Conservation (phyloP, 2,888 invertebrate genomes). For the Trachelus iudaicus region DNA sequence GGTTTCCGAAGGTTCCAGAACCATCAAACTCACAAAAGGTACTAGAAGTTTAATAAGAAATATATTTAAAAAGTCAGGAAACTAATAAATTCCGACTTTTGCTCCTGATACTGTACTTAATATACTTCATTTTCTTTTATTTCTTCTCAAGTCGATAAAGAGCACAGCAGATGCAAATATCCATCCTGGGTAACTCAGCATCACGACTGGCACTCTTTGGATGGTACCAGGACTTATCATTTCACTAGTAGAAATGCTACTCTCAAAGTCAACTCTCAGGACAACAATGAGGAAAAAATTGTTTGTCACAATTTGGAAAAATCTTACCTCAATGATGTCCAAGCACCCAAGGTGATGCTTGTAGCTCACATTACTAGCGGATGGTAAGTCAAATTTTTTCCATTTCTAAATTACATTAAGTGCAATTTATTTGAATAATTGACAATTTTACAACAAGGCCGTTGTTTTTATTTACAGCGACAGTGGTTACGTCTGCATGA, state of each 20-base stretch:
- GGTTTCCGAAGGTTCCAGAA: slow-evolving; percentile 81
- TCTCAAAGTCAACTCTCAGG: slow-evolving; percentile 69
- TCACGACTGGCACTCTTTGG: slow-evolving; percentile 83
- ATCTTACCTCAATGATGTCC: slow-evolving; percentile 49
- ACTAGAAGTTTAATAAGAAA: slow-evolving; percentile 30
- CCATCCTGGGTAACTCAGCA: slow-evolving; percentile 83
- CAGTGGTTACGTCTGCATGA: slow-evolving; percentile 83
- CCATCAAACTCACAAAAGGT: slow-evolving; percentile 83
- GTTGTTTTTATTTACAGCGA: slow-evolving; percentile 70
- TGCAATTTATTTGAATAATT: neutral
- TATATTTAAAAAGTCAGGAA: neutral
- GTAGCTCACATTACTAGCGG: slow-evolving; percentile 82
- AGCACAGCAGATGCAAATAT: slow-evolving; percentile 81
- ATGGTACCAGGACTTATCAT: slow-evolving; percentile 78
- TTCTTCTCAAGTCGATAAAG: slow-evolving; percentile 74
- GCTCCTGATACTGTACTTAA: neutral
- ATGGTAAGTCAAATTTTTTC: slow-evolving; percentile 70
- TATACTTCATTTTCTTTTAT: slow-evolving; percentile 16
- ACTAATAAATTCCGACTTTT: neutral
- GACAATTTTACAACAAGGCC: neutral
- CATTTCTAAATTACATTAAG: neutral
- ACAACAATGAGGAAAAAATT: slow-evolving; percentile 63
- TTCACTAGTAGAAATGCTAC: slow-evolving; percentile 81
- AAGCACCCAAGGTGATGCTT: slow-evolving; percentile 71
- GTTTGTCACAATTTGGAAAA: slow-evolving; percentile 59